phyloP scores from a whole-genome alignment of 2,113 vertebrate genomes.

The Serilophus lunatus region DNA sequence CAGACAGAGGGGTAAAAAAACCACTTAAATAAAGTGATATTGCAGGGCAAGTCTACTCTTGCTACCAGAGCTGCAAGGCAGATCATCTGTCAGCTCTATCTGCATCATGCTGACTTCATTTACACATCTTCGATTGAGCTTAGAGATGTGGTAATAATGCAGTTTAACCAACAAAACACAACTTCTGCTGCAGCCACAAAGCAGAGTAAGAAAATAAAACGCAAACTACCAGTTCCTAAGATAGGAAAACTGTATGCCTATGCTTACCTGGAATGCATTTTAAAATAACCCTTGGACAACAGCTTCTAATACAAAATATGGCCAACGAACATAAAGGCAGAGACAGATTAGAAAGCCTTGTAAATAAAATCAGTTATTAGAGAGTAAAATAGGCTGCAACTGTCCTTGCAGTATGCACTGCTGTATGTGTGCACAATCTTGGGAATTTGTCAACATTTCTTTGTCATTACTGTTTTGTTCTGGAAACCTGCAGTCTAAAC shows the following conservation, averaged over 20 bases:
- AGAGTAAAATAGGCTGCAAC: background rate
- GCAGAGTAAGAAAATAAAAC: background rate
- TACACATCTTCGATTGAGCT: conserved; percentile 73
- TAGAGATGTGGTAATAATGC: conserved; percentile 55
- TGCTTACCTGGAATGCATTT: background rate
- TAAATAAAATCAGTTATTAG: background rate
- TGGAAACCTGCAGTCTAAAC: background rate
- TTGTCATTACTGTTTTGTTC: background rate
- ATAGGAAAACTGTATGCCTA: background rate
- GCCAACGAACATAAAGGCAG: background rate
- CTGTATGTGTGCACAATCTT: background rate
- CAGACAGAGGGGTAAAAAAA: background rate
- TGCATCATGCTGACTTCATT: conserved; percentile 79
- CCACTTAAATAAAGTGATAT: conserved; percentile 10
- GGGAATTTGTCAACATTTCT: background rate
- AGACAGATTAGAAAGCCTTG: background rate
- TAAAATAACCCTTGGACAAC: background rate
- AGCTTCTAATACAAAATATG: background rate
- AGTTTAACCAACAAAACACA: conserved; percentile 69
- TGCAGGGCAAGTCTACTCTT: conserved; percentile 73
- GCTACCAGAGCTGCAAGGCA: conserved; percentile 41
- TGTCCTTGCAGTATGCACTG: background rate
- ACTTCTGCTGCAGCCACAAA: conserved; percentile 31
- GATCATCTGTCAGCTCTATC: conserved; percentile 54
- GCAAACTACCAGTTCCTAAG: background rate